Evolutionary conservation across 1,140 invertebrate genomes (phyloP), one percentile per base, ranked within the genome.

Genomic region (Atta colombica): DNA sequence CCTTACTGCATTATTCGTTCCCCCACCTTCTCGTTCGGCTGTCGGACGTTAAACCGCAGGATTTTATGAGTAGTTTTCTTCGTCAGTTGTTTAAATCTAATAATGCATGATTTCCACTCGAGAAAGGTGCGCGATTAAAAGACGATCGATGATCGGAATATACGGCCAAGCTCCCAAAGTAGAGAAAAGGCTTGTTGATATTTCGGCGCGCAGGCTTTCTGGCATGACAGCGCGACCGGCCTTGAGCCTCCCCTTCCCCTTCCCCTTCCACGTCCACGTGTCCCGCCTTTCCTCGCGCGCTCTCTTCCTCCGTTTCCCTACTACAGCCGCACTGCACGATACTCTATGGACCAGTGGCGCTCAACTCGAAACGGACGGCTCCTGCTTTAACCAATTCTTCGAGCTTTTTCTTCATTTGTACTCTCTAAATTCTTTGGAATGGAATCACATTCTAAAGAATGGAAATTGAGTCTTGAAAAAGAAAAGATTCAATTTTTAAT

Each of bases 181-280:
- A 89, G 91, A 89, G 91, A 88, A 92, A 90, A 87, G 88, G 92
- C 93, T 92, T 94, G 93, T 94, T 94, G 93, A 94, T 94, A 93
- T 94, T 93, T 93, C 93, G 93, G 93, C 92, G 92, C 90, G 90
- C 92, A 93, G 88, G 86, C 92, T 92, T 92, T 93, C 92, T 93
- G 91, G 90, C 92, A 91, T 93, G 92, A 94, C 92, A 92, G 92
- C 92, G 90, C 92, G 93, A 93, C 93, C 94, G 94, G 93, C 93
- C 94, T 94, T 94, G 94, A 94, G 93, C 92, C 90, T 85, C 86
- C 71, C 61, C 80, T 85, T 2, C 72, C 72, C 14, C 82, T 71
- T 55, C 77, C 51, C 72, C 84, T 49, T 49, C 39, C 35, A 7
- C 18, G n/a, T 45, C 77, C 58, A 45, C 72, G 49, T 91, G 77